These are phyloP conservation scores for Drosophila falleni DNA, from an alignment of 2,888 invertebrate genomes.

Conservation along the genomic window DNA sequence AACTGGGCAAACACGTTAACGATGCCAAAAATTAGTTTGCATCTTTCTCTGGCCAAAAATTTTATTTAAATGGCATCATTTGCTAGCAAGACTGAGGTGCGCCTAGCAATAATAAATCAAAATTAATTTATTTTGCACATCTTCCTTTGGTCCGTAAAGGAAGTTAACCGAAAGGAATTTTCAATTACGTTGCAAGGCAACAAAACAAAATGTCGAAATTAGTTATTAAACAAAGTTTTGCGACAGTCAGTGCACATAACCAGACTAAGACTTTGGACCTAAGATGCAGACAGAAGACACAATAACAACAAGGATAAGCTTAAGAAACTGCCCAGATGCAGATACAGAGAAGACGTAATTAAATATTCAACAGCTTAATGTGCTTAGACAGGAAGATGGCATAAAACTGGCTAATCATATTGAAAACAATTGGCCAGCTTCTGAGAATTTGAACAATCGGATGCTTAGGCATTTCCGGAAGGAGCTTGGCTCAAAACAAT, in stretches of 20 bases:
- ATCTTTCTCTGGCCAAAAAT: constrained; percentile 18
- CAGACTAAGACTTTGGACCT: background rate
- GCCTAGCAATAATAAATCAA: constrained; percentile 60
- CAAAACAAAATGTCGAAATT: constrained; percentile 61
- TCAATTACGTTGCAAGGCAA: constrained; percentile 60
- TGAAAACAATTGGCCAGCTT: constrained; percentile 38
- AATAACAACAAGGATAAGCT: constrained; percentile 5
- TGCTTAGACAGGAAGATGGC: constrained; percentile 27
- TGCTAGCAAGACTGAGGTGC: constrained; percentile 23
- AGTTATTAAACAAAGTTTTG: constrained; percentile 69
- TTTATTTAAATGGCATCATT: constrained; percentile 35
- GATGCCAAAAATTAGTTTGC: constrained; percentile 27
- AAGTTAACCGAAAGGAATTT: constrained; percentile 66
- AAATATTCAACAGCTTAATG: constrained; percentile 45
- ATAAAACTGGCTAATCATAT: constrained; percentile 48
- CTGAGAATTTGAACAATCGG: constrained; percentile 20
- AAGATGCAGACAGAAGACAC: background rate
- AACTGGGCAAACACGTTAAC: constrained; percentile 25
- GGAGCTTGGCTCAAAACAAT: constrained; percentile 7
- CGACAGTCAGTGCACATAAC: constrained; percentile 33
- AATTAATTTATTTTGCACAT: constrained; percentile 59
- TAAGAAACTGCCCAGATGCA: constrained; percentile 2
- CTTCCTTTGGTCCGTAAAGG: constrained; percentile 5
- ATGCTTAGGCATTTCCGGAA: constrained; percentile 39
- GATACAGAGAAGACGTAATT: constrained; percentile 34